Percentiles rank a stretch among this genome's conserved stretches.
Evolutionary conservation across 2,113 vertebrate species (phyloP).

Genomic region (Pan paniscus): DNA sequence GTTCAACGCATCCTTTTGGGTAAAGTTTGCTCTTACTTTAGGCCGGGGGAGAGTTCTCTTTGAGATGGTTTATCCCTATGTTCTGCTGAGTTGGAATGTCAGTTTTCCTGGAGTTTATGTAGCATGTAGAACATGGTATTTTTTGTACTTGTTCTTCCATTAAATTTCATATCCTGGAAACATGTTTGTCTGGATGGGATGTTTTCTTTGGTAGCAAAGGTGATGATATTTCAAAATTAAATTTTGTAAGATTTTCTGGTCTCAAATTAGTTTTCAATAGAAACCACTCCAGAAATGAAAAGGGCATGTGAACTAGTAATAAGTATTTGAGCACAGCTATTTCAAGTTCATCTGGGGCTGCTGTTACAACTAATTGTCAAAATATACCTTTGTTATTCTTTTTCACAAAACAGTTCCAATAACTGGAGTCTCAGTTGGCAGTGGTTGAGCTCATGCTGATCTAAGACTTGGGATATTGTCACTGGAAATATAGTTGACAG

Average conservation of each 20-base stretch:
- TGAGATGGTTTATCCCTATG: background rate
- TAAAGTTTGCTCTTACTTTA: background rate
- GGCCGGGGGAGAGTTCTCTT: background rate
- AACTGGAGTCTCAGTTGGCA: background rate
- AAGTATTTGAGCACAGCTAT: background rate
- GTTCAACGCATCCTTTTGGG: background rate
- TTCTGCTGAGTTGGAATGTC: background rate
- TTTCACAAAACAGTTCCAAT: slow-evolving; percentile 27
- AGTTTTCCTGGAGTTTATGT: background rate
- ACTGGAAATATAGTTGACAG: background rate
- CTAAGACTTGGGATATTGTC: background rate
- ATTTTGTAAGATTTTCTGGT: slow-evolving; percentile 29
- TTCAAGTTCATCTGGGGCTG: slow-evolving; percentile 5
- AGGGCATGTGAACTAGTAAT: background rate
- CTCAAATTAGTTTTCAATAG: slow-evolving; percentile 35
- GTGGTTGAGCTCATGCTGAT: background rate
- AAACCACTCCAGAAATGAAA: slow-evolving; percentile 31
- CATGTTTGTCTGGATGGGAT: background rate
- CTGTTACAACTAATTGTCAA: background rate
- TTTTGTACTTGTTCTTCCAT: background rate
- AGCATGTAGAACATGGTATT: background rate
- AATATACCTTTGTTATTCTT: background rate
- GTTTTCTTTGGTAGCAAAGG: slow-evolving; percentile 37
- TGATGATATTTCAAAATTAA: slow-evolving; percentile 30
- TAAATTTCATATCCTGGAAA: slow-evolving; percentile 24